A percentile compares a stretch with the other conserved stretches of the same genome.
Evolutionary conservation across 2,797 vertebrate genomes (phyloP).

Genomic region (Sardinella longiceps): DNA sequence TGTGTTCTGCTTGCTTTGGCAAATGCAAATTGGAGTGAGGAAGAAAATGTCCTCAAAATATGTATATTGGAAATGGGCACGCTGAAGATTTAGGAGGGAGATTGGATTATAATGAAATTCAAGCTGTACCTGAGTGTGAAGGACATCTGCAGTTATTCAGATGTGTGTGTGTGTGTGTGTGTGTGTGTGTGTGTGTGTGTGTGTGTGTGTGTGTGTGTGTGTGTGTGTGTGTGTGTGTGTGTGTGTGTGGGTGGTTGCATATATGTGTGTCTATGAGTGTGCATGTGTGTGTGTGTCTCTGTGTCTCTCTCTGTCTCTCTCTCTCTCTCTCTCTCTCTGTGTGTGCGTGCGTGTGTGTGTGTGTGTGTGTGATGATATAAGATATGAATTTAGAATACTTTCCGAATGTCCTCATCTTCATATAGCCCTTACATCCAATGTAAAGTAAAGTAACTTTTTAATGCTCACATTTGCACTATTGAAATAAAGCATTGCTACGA

Average conservation of each 20-base stretch:
- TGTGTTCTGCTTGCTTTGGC: neutral
- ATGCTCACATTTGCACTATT: neutral
- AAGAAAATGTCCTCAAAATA: neutral
- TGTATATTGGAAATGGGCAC: neutral
- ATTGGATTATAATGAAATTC: neutral
- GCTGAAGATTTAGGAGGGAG: neutral
- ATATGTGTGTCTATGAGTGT: too few relatives aligned
- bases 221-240: too few relatives aligned
- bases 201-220: neutral
- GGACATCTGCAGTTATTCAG: neutral
- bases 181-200: neutral
- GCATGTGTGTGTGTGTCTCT: too few relatives aligned
- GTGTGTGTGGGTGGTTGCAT: too few relatives aligned
- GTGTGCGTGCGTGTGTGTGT: too few relatives aligned
- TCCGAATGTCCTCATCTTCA: too few relatives aligned
- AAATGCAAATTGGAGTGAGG: conserved; percentile 2
- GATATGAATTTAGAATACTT: too few relatives aligned
- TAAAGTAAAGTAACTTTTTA: too few relatives aligned
- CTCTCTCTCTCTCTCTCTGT: too few relatives aligned
- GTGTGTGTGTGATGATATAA: too few relatives aligned
- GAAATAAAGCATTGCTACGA: neutral
- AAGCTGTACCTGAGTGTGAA: neutral
- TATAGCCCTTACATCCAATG: too few relatives aligned
- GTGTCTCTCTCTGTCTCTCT: too few relatives aligned
- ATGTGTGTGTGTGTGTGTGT: neutral